A percentile compares a stretch with the other conserved stretches of the same genome.
phyloP scores from a whole-genome alignment of 2,797 vertebrate genomes.

The Eptatretus atami region DNA sequence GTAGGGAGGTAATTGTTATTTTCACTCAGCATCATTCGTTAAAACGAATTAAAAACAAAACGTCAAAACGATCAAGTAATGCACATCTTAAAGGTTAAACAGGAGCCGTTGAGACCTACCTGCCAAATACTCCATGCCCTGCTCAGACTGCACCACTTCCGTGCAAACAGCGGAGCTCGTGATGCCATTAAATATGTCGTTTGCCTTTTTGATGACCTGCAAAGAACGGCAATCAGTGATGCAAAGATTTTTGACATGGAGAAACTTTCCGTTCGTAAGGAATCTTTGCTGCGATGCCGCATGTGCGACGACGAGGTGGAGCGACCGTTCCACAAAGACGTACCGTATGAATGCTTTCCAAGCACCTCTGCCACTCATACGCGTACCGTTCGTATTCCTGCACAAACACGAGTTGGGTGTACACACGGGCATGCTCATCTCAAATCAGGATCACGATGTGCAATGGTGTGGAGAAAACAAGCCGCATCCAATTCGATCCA shows the following conservation, averaged over 20 bases:
- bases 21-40: too few relatives aligned
- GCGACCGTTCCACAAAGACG: slow-evolving; percentile 6
- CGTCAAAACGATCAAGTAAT: too few relatives aligned
- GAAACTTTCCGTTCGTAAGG: too few relatives aligned
- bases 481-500: too few relatives aligned
- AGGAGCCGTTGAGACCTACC: slow-evolving; percentile 17
- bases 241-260: too few relatives aligned
- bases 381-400: slow-evolving; percentile 91
- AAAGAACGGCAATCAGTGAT: slow-evolving; percentile 7
- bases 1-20: too few relatives aligned
- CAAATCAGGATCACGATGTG: too few relatives aligned
- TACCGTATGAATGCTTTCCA: slow-evolving; percentile 67
- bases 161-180: slow-evolving; percentile 87
- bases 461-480: too few relatives aligned
- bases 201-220: slow-evolving; percentile 85
- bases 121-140: slow-evolving; percentile 91
- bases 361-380: slow-evolving; percentile 80
- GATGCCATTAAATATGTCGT: slow-evolving; percentile 77
- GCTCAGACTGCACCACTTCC: slow-evolving; percentile 89
- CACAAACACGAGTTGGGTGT: slow-evolving; percentile 8
- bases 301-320: not conserved
- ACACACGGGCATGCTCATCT: not conserved
- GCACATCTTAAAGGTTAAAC: too few relatives aligned
- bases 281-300: not conserved
- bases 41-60: too few relatives aligned